These are phyloP conservation scores for Syrmaticus mikado DNA, from an alignment of 2,113 vertebrate species.

Conservation along the genomic window DNA sequence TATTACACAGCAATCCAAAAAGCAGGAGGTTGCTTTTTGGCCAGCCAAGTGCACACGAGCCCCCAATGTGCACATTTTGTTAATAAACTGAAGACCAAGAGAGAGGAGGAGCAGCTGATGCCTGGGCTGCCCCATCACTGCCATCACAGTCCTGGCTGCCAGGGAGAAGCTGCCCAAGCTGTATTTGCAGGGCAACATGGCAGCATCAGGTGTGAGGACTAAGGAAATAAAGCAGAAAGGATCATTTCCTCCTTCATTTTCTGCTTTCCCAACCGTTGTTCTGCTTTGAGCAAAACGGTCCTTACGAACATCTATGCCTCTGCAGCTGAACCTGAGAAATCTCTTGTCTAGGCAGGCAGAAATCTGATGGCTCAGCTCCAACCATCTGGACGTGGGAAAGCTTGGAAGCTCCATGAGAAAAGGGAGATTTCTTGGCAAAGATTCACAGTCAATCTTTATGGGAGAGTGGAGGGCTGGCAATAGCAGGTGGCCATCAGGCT, in stretches of 20 bases:
- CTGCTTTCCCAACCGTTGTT: not conserved
- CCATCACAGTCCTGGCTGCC: not conserved
- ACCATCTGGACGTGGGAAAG: not conserved
- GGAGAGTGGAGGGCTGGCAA: not conserved
- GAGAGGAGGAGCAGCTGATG: not conserved
- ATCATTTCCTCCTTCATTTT: not conserved
- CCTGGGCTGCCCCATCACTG: not conserved
- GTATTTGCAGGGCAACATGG: not conserved
- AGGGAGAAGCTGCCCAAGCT: not conserved
- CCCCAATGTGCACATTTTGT: not conserved
- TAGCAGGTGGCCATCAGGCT: not conserved
- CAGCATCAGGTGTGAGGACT: not conserved
- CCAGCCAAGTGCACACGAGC: not conserved
- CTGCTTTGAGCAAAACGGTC: not conserved
- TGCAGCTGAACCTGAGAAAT: not conserved
- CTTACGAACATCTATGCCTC: not conserved
- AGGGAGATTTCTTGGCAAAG: slow-evolving; percentile 22
- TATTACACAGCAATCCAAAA: not conserved
- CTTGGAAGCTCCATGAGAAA: not conserved
- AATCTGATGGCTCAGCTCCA: slow-evolving; percentile 12
- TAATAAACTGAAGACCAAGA: not conserved
- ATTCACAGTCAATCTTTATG: not conserved
- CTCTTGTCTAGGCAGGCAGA: not conserved
- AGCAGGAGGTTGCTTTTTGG: not conserved
- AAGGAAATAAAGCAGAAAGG: not conserved